These are phyloP conservation scores for Orcinus orca DNA, from an alignment of 2,113 vertebrate genomes.

Conservation along the genomic window DNA sequence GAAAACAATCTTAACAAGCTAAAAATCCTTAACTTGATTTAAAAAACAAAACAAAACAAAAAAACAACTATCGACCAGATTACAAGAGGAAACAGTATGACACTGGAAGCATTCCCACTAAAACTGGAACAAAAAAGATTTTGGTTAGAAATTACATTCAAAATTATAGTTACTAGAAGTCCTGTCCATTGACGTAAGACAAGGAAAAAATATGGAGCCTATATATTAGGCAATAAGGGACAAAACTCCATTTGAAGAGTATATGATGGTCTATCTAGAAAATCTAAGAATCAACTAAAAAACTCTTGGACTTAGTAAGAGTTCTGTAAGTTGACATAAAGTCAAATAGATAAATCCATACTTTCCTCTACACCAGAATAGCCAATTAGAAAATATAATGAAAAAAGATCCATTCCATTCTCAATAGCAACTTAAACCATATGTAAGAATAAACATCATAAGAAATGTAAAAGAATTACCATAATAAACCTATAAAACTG, in stretches of 20 bases:
- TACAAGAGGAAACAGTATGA: neutral
- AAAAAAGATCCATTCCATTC: conserved; percentile 1
- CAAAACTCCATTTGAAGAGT: conserved; percentile 17
- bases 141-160: neutral
- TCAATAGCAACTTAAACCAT: conserved; percentile 3
- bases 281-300: neutral
- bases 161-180: neutral
- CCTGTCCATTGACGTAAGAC: neutral
- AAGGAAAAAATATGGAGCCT: neutral
- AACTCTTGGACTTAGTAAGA: neutral
- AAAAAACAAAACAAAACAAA: neutral
- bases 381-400: neutral
- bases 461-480: neutral
- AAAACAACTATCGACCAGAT: neutral
- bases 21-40: neutral
- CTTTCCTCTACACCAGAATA: neutral
- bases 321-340: conserved; percentile 2
- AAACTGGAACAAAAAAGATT: neutral
- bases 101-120: neutral
- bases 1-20: neutral
- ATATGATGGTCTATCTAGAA: neutral
- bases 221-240: neutral
- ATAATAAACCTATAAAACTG: neutral
- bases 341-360: neutral
- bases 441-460: neutral